phyloP scores from a whole-genome alignment of 2,888 invertebrate species.

The Frankliniella intonsa region DNA sequence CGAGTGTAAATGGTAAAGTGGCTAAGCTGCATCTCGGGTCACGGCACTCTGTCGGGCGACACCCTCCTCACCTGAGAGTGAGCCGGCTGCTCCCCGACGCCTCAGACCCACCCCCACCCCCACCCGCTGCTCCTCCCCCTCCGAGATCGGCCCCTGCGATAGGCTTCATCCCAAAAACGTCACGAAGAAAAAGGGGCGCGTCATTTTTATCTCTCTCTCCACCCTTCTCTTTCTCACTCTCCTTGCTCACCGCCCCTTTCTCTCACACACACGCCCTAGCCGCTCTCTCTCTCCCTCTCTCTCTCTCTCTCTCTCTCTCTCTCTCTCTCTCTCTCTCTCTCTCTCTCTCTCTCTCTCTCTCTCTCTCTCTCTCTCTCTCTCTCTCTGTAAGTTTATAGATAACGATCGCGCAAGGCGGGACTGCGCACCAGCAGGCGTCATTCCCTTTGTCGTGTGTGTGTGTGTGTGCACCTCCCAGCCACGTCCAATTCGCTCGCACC shows the following conservation, averaged over 20 bases:
- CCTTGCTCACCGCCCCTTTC: not conserved
- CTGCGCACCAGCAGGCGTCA: not conserved
- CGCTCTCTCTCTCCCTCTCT: not conserved
- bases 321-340: not conserved
- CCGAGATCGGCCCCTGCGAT: not conserved
- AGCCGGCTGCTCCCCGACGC: no score
- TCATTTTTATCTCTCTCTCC: constrained; percentile 10
- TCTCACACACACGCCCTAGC: no score
- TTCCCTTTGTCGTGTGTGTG: no score
- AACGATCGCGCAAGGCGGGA: not conserved
- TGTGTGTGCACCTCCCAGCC: no score
- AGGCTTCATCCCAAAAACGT: constrained; percentile 22
- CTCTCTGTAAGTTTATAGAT: constrained; percentile 5
- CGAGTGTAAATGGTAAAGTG: no score
- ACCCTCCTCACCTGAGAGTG: not conserved
- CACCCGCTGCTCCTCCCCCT: not conserved
- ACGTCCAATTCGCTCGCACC: not conserved
- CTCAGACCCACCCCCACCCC: no score
- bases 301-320: not conserved
- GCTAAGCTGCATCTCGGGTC: no score
- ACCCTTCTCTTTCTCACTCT: not conserved
- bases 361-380: not conserved
- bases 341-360: not conserved
- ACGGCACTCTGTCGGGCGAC: no score
- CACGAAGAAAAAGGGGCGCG: constrained; percentile 6